Evolutionary conservation across 2,113 vertebrate species (phyloP), one percentile per base, ranked within the genome.

Genomic region (Corydoras sp.): DNA sequence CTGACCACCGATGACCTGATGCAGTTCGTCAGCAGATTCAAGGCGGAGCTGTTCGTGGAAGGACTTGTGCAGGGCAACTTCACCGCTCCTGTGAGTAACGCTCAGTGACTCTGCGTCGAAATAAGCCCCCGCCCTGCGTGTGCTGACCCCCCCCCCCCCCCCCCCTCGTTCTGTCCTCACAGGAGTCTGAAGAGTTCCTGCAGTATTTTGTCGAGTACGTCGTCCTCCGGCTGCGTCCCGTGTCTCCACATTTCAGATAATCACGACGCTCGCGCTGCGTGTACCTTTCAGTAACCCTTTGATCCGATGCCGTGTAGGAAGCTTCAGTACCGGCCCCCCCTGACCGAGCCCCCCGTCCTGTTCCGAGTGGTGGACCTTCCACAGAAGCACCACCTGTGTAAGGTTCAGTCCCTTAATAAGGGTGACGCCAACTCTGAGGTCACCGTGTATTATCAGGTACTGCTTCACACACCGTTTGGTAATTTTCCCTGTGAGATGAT

Each of bases 31-130:
- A 75, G 66, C 5, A 84, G 84, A 56, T 92, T 98, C 81, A 97
- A 96, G 76, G 89, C 91, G 0, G 90, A 93, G 80, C 90, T 98
- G 13, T 96, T 91, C 18, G 84, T 88, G 0, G 96, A 98, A 79
- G 96, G 96, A 0, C 86, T 97, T 0, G 93, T 96, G 5, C 96
- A 98, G 76, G 96, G 95, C 2, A 98, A 98, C 87, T 91, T 96
- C 81, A 96, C 91, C 3, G 91, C 92, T 82, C 77, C 77, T 72
- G 96, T 98, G 78, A 94, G 94, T 81, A 12, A 43, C 4, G 35
- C 35, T 43, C 35, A 43, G 35, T 43, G 24, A 10, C 0, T 32
- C 15, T 71, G 65, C n/a, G n/a, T 63, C 31, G 9, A 10, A 48
- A 43, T 43, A 56, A 7, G 4, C 54, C 3, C 7, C 54, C n/a